Evolutionary conservation across 2,113 vertebrate genomes (phyloP).

Genomic region (Thamnaconus septentrionalis): DNA sequence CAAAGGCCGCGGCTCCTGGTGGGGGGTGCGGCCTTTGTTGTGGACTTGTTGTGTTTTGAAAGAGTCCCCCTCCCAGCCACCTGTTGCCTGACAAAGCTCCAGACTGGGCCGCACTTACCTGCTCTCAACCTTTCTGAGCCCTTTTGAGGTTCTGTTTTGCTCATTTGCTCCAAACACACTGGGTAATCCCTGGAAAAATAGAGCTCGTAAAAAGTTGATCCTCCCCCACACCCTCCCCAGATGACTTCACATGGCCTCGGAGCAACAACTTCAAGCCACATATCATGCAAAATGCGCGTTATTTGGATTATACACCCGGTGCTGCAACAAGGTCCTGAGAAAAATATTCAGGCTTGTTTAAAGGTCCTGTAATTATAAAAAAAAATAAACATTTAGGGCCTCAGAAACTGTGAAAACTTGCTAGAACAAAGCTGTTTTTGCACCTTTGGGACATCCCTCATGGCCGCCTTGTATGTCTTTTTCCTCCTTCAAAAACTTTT

Average conservation of each 20-base stretch:
- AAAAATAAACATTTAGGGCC: no score
- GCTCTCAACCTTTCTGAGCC: conserved; percentile 1
- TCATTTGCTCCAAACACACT: conserved; percentile 2
- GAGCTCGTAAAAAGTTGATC: conserved; percentile 3
- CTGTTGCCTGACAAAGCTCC: conserved; percentile 51
- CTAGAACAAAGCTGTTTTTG: no score
- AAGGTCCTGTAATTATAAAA: no score
- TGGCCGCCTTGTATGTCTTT: no score
- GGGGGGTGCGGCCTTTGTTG: conserved; percentile 48
- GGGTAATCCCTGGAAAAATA: background rate
- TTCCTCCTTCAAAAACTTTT: no score
- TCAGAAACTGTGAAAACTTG: no score
- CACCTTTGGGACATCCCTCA: no score
- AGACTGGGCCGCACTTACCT: background rate
- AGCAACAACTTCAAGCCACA: conserved; percentile 54
- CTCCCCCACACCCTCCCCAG: background rate
- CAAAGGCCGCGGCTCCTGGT: conserved; percentile 47
- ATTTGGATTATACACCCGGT: no score
- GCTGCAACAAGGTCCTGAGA: no score
- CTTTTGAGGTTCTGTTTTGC: no score
- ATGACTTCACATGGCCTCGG: background rate
- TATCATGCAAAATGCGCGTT: no score
- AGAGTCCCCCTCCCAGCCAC: conserved; percentile 39
- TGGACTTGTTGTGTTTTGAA: conserved; percentile 54
- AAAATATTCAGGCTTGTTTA: no score